Base-by-base conservation (phyloP, 2,888 invertebrate species). In the Yponomeuta malinellus region DNA sequence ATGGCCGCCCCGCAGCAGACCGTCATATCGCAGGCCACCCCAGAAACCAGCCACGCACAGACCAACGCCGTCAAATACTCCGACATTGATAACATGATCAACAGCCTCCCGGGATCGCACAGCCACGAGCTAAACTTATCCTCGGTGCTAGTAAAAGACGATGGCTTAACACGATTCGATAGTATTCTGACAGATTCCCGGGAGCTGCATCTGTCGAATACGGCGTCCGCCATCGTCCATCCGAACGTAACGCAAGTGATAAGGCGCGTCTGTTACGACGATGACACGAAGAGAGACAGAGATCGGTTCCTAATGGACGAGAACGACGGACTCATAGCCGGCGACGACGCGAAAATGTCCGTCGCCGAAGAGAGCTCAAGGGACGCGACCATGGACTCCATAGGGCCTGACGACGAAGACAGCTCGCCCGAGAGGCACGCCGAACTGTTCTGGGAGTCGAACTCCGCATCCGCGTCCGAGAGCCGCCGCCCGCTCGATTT, bases 371-470 rank as follows among this genome's bases (percentile, higher is more conserved):
- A 89, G 68, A 84, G 78, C 72, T 83, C 87, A 5, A 76, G 88
- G 65, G 87, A 87, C 63, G 83, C 81, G 0, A 81, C 82, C 0
- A 71, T 87, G 0, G 88, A 85, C 37, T 85, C 88, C 0, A 83
- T 86, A 76, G 73, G 78, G 0, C 79, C 75, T 0, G 86, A 84
- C 0, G 88, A 85, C 72, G 88, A 88, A 31, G 87, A 86, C 9
- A 89, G 88, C 0, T 88, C 88, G 0, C 89, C 91, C 0, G 92
- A 91, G 71, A 78, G 90, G 2, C 84, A 87, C 71, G 78, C 87
- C 0, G 91, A 92, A 69, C 73, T 91, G 33, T 93, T 90, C 74
- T 93, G 93, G 92, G 92, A 93, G 73, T 86, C 88, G 0, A 88
- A 86, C 69, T 89, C 90, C 0, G 82, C 86, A 0, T 86, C 90